phyloP scores from a whole-genome alignment of 1,140 invertebrate genomes.

The Dinoponera quadriceps region DNA sequence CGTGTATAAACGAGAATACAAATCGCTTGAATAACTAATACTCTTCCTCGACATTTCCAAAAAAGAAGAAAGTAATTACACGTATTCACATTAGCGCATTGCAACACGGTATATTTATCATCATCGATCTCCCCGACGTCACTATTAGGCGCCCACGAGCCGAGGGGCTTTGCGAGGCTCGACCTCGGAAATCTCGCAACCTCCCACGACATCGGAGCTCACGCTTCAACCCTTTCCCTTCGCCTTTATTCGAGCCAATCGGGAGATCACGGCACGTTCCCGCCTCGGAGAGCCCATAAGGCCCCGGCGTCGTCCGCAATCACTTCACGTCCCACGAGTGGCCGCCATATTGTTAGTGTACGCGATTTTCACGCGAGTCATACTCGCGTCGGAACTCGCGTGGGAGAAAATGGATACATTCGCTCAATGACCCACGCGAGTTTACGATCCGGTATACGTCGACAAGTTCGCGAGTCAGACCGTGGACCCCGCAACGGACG shows the following conservation, averaged over 20 bases:
- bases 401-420: conserved; percentile 17
- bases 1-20: background rate
- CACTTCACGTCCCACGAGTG: conserved; percentile 51
- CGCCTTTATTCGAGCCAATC: conserved; percentile 60
- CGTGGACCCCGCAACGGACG: background rate
- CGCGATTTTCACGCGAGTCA: conserved; percentile 58
- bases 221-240: conserved; percentile 47
- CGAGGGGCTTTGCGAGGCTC: background rate
- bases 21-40: background rate
- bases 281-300: conserved; percentile 64
- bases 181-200: conserved; percentile 3
- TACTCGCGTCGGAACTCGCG: background rate
- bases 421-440: background rate
- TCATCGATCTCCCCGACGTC: background rate
- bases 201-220: conserved; percentile 47
- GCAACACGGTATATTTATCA: background rate
- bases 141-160: background rate
- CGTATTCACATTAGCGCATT: background rate
- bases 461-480: background rate
- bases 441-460: conserved; percentile 27
- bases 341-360: conserved; percentile 75
- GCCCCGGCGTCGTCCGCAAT: conserved; percentile 58
- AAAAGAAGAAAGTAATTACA: background rate
- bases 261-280: conserved; percentile 54
- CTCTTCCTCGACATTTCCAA: background rate